Evolutionary conservation across 2,888 invertebrate species (phyloP).

Genomic region (Drosophila kambysellisi): DNA sequence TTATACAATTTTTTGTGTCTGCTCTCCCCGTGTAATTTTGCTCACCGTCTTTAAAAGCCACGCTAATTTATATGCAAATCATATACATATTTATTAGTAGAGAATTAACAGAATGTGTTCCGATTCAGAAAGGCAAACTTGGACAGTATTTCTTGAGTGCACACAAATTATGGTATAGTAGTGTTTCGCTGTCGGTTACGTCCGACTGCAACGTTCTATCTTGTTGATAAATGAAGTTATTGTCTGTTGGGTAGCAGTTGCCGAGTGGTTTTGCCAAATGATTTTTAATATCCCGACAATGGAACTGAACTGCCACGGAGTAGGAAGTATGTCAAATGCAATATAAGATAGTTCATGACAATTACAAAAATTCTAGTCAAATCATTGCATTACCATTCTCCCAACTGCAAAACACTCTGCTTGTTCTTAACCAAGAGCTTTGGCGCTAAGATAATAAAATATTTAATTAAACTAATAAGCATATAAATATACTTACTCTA

Average conservation of each 20-base stretch:
- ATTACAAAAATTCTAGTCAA: slow-evolving; percentile 12
- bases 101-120: too few relatives aligned
- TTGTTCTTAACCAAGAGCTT: neutral
- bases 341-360: slow-evolving; percentile 44
- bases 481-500: neutral
- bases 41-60: too few relatives aligned
- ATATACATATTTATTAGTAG: too few relatives aligned
- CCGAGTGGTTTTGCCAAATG: slow-evolving; percentile 62
- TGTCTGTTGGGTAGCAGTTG: slow-evolving; percentile 49
- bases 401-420: neutral
- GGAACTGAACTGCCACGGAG: slow-evolving; percentile 46
- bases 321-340: slow-evolving; percentile 62
- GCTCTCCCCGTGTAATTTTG: too few relatives aligned
- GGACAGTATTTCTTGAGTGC: too few relatives aligned
- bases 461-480: neutral
- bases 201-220: too few relatives aligned
- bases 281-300: slow-evolving; percentile 29
- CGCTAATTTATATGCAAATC: too few relatives aligned
- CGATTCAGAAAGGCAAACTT: too few relatives aligned
- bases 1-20: too few relatives aligned
- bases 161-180: too few relatives aligned
- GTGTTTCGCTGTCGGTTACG: too few relatives aligned
- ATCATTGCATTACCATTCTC: neutral
- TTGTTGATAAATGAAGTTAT: slow-evolving; percentile 68
- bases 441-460: neutral